Conservation (phyloP, 1,140 invertebrate species). For the Habropoda laboriosa region DNA sequence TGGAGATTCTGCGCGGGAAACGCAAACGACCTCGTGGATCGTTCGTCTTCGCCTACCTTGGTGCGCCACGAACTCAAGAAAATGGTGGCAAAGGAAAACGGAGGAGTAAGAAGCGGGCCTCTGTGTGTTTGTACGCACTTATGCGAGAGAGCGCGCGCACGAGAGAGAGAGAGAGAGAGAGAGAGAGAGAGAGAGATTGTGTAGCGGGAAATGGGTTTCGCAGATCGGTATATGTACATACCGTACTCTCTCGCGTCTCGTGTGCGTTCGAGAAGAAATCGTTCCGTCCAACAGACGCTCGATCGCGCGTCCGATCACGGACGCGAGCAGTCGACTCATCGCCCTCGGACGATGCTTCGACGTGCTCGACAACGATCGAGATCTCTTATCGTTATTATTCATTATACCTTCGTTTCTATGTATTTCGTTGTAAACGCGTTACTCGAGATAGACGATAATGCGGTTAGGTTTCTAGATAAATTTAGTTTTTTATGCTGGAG, state of each 20-base stretch:
- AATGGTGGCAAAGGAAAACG: neutral
- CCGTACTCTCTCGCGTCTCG: conserved; percentile 22
- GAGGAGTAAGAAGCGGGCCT: neutral
- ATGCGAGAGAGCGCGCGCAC: neutral
- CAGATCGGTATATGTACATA: neutral
- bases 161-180: neutral
- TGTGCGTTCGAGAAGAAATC: neutral
- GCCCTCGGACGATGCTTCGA: neutral
- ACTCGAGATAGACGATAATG: conserved; percentile 38
- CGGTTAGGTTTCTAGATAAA: conserved; percentile 53
- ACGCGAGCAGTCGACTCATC: neutral
- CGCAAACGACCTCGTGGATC: no score
- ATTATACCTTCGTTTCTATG: conserved; percentile 51
- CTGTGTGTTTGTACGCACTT: neutral
- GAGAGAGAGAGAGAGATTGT: neutral
- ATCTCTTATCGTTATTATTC: conserved; percentile 47
- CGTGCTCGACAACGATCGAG: neutral
- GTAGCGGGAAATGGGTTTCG: neutral
- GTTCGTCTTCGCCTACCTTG: no score
- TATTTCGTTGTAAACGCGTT: conserved; percentile 57
- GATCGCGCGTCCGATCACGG: neutral
- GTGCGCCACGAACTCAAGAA: no score
- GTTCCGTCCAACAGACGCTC: conserved; percentile 19
- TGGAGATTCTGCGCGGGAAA: neutral
- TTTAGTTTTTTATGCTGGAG: conserved; percentile 52